Conservation (phyloP, 30 jellyfish, hydroid and myxozoan species). For the Calvadosia cruxmelitensis region DNA sequence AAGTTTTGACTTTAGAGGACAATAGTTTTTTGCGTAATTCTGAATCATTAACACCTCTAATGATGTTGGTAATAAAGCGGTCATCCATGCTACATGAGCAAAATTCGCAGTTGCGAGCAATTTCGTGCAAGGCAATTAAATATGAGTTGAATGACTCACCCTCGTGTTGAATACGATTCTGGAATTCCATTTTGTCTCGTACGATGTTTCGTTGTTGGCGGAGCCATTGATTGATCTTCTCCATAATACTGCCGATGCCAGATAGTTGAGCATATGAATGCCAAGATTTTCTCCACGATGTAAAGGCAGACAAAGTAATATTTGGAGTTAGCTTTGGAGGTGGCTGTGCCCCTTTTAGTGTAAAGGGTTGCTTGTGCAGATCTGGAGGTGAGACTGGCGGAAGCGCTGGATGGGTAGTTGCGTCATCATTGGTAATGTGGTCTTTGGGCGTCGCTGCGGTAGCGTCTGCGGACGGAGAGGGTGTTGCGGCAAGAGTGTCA, state of each 20-base stretch:
- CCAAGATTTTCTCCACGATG: neutral
- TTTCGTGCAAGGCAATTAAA: neutral
- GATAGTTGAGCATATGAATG: neutral
- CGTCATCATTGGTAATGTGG: too few relatives aligned
- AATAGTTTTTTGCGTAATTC: neutral
- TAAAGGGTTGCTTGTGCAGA: too few relatives aligned
- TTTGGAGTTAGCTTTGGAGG: neutral
- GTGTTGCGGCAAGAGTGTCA: too few relatives aligned
- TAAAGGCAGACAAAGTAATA: neutral
- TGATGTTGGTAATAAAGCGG: neutral
- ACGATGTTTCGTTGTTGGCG: too few relatives aligned
- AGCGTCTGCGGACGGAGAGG: too few relatives aligned
- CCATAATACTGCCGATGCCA: neutral
- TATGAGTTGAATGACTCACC: neutral
- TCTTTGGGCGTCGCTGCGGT: too few relatives aligned
- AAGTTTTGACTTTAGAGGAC: neutral
- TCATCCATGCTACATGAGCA: neutral
- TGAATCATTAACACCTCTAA: neutral
- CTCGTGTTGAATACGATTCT: too few relatives aligned
- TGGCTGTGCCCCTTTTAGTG: neutral
- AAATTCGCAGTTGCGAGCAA: neutral
- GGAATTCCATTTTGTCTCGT: too few relatives aligned
- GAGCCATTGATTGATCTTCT: too few relatives aligned
- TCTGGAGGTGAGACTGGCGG: too few relatives aligned
- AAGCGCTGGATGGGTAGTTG: too few relatives aligned